These are phyloP conservation scores for Archivesica marissinica DNA, from an alignment of 1,140 invertebrate species.

Conservation along the genomic window DNA sequence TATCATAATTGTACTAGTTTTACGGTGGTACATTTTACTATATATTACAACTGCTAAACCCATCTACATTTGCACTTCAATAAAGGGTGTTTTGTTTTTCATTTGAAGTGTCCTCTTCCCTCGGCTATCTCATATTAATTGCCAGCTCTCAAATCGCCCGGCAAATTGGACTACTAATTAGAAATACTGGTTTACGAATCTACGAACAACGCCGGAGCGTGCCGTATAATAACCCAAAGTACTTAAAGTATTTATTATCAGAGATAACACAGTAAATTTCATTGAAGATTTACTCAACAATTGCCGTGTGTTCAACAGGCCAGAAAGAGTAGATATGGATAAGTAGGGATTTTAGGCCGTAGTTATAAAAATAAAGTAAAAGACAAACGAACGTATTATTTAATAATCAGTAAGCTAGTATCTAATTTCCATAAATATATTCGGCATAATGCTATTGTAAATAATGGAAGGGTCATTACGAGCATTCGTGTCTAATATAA, in stretches of 20 bases:
- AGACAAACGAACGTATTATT: neutral
- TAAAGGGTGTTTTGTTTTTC: constrained; percentile 11
- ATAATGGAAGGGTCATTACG: neutral
- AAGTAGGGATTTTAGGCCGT: constrained; percentile 7
- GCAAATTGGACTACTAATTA: constrained; percentile 33
- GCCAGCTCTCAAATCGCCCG: constrained; percentile 10
- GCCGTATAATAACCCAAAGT: constrained; percentile 29
- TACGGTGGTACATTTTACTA: too few species aligned
- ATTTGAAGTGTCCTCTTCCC: constrained; percentile 31
- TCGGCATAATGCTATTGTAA: neutral
- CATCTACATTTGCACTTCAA: too few species aligned
- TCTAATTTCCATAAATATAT: constrained; percentile 11
- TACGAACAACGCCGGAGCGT: neutral
- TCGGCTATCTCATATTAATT: constrained; percentile 14
- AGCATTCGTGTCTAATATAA: neutral
- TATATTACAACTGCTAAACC: too few species aligned
- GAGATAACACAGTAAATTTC: constrained; percentile 5
- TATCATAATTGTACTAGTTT: too few species aligned
- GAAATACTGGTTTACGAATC: neutral
- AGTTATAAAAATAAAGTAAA: constrained; percentile 6
- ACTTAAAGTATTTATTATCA: constrained; percentile 34
- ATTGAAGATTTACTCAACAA: constrained; percentile 4
- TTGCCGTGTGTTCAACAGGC: constrained; percentile 1
- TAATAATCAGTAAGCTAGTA: neutral
- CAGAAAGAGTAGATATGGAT: constrained; percentile 24